Evolutionary conservation across 2,113 vertebrate species (phyloP), one percentile per base, ranked within the genome.

Genomic region (Strigops habroptila): DNA sequence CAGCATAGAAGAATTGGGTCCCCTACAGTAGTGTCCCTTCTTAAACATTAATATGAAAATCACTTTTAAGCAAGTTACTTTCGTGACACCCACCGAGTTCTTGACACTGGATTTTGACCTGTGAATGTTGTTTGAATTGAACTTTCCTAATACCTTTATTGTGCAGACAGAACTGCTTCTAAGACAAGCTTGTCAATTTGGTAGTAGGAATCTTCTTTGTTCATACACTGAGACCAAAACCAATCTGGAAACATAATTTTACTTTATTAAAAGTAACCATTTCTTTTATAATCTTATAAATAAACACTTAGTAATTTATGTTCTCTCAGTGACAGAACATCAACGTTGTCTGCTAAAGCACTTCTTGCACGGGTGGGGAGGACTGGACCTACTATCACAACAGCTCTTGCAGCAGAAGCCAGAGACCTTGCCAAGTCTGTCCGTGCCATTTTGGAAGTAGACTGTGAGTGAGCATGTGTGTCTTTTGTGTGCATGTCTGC

Each of bases 351-450:
- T 43, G 82, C 97, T 15, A 98, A 98, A 88, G 90, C 95, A 1
- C 84, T 96, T 8, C 69, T 98, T 9, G 57, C 97, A 3, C 97
- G 96, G 2, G 44, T 98, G 91, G 98, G 97, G 57, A 98, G 97
- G 91, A 98, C 94, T 3, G 94, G 96, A 37, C 96, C 97, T 3
- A 97, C 96, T 88, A 95, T 97, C 12, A 97, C 98, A 22, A 88
- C 98, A 27, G 84, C 97, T 4, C 97, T 99, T 46, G 98, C 97
- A 3, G 96, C 98, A 82, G 99, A 99, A 94, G 99, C 99, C 10
- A 98, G 98, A 92, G 99, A 99, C 48, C 98, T 99, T 27, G 95
- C 97, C 21, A 97, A 97, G 92, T 98, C 98, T 31, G 96, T 99
- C 64, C 98, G 98, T 77, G 97, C 98, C 94, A 67, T 98, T 78